A percentile compares a stretch with the other conserved stretches of the same genome.
These are phyloP conservation scores for Spermophilus dauricus DNA, from an alignment of 2,113 vertebrate species.

Conservation along the genomic window DNA sequence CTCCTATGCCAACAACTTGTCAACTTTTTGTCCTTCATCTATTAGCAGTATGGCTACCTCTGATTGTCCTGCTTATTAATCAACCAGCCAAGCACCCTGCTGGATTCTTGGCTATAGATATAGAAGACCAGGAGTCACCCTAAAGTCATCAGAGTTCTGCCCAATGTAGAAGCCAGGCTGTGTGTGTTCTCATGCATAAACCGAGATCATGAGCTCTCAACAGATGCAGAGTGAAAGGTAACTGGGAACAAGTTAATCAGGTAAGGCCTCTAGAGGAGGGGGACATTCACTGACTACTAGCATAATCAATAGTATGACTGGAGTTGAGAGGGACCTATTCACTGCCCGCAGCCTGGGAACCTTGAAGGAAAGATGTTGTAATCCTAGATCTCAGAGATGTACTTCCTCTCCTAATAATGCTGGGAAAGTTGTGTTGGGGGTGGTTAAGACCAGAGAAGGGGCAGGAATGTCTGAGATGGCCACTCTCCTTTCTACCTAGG, in stretches of 20 bases:
- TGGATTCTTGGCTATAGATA: background rate
- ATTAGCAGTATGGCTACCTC: background rate
- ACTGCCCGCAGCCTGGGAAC: background rate
- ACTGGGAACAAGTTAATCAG: background rate
- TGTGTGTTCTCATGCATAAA: background rate
- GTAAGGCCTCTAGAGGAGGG: background rate
- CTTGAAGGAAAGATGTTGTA: constrained; percentile 8
- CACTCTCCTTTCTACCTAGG: background rate
- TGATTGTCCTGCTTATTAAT: background rate
- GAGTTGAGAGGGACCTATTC: background rate
- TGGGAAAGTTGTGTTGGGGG: background rate
- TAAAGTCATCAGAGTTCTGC: background rate
- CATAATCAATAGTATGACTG: background rate
- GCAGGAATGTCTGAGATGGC: background rate
- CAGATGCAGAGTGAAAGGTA: background rate
- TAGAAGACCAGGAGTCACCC: background rate
- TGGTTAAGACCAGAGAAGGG: background rate
- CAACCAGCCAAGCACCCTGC: background rate
- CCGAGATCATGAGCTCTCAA: background rate
- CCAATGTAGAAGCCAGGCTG: background rate
- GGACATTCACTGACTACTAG: background rate
- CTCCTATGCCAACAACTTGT: background rate
- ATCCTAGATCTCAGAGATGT: background rate
- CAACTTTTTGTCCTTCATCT: background rate
- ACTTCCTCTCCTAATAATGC: background rate